Base-by-base conservation (phyloP, 2,113 vertebrate genomes). In the Cairina moschata region DNA sequence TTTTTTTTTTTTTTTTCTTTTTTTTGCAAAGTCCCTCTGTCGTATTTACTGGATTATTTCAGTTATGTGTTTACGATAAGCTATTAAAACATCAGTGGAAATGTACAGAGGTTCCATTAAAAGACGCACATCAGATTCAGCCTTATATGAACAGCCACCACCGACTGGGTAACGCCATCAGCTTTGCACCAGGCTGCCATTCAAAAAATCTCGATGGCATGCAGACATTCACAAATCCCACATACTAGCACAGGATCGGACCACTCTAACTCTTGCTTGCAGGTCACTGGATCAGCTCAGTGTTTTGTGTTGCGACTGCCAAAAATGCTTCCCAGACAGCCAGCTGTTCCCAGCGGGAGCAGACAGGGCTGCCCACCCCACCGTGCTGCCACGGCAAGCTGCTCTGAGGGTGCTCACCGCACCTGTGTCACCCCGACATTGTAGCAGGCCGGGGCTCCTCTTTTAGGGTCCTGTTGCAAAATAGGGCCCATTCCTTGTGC, bases 371-470 rank as follows among this genome's bases (percentile, higher is more conserved):
- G 38, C 20, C 26, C 34, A 42, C 29, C 66, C 40, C 8, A 8
- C 8, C 55, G 25, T 0, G 0, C 42, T 29, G 55, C 54, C 16
- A 3, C 0, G 13, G 42, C 32, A 59, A 34, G 7, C 22, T 54
- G n/a, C 42, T 42, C 46, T 28, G 42, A 8, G 83, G 36, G 42
- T 12, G 5, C 9, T 7, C 28, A 48, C 50, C 32, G 17, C 52
- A 76, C 31, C 11, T 83, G 38, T 20, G 29, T 66, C 32, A 36
- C 14, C 38, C 66, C 5, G 50, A 62, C 46, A 46, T 0, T 17
- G 26, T 15, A 66, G 34, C 11, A 54, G 44, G 44, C 17, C 21
- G 1, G 0, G 2, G 4, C 42, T 6, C 38, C 15, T 68, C 13
- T 15, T 44, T 31, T 28, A 76, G 14, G 21, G 25, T 2, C 31